phyloP scores from a whole-genome alignment of 1,140 invertebrate genomes.

The Leucophenga varia region DNA sequence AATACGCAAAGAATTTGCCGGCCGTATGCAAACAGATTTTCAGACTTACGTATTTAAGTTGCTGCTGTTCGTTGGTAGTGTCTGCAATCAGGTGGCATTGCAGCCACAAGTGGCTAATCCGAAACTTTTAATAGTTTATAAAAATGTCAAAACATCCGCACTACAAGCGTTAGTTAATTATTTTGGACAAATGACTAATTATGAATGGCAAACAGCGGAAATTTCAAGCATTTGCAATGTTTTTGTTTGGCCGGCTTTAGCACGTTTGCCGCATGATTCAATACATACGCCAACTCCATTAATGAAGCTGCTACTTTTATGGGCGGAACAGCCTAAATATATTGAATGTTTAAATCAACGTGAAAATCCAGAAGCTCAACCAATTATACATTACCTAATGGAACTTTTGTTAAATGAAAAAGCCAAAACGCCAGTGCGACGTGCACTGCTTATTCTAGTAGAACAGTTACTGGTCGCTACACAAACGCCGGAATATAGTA shows the following conservation, averaged over 20 bases:
- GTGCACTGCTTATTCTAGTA: conserved; percentile 74
- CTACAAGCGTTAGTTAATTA: conserved; percentile 69
- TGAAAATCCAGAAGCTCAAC: conserved; percentile 29
- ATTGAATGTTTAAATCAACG: conserved; percentile 24
- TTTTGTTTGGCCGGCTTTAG: conserved; percentile 78
- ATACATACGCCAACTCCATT: conserved; percentile 81
- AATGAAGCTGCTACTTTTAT: conserved; percentile 74
- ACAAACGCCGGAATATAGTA: conserved; percentile 26
- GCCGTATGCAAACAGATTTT: conserved; percentile 67
- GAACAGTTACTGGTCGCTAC: conserved; percentile 72
- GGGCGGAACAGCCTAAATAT: conserved; percentile 60
- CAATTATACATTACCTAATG: conserved; percentile 61
- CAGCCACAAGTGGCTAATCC: conserved; percentile 58
- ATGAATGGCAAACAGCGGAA: conserved; percentile 70
- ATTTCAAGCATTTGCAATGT: conserved; percentile 75
- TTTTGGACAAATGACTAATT: conserved; percentile 77
- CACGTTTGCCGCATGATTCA: conserved; percentile 76
- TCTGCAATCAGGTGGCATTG: conserved; percentile 63
- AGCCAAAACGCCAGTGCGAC: conserved; percentile 66
- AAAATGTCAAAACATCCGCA: conserved; percentile 65
- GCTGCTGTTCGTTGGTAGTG: conserved; percentile 69
- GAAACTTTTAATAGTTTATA: conserved; percentile 60
- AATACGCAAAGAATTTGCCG: conserved; percentile 83
- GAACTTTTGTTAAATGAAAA: conserved; percentile 70
- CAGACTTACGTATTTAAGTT: conserved; percentile 73